Evolutionary conservation across 2,888 invertebrate genomes (phyloP).

Genomic region (Elgonia sp.): DNA sequence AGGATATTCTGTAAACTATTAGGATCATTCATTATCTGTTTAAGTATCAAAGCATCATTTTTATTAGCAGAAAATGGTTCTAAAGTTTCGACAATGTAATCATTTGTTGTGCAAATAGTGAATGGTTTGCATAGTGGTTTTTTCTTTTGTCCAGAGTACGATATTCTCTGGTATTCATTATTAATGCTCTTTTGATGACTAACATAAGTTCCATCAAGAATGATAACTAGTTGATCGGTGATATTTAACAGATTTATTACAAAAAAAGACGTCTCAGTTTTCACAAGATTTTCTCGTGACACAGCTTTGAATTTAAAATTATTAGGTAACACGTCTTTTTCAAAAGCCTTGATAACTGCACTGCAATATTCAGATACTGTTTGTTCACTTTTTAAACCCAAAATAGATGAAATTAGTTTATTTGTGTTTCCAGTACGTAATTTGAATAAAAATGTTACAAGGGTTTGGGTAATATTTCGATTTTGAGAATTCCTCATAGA

Average conservation of each 20-base stretch:
- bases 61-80: slow-evolving; percentile 59
- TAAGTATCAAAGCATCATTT: slow-evolving; percentile 61
- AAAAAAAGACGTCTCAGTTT: slow-evolving; percentile 14
- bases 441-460: slow-evolving; percentile 74
- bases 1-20: slow-evolving; percentile 15
- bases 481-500: slow-evolving; percentile 56
- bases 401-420: slow-evolving; percentile 62
- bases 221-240: too few species aligned
- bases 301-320: slow-evolving; percentile 8
- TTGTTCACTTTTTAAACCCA: slow-evolving; percentile 68
- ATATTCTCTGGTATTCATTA: not conserved
- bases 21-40: slow-evolving; percentile 4
- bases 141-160: slow-evolving; percentile 67
- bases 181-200: too few species aligned
- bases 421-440: slow-evolving; percentile 73
- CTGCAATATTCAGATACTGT: slow-evolving; percentile 57
- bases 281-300: not conserved
- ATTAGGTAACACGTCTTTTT: slow-evolving; percentile 1
- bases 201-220: too few species aligned
- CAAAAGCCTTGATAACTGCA: not conserved
- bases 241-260: slow-evolving; percentile 9
- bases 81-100: slow-evolving; percentile 60
- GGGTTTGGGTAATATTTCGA: slow-evolving; percentile 65
- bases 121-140: slow-evolving; percentile 63
- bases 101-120: slow-evolving; percentile 65